A percentile compares a stretch with the other conserved stretches of the same genome.
These are phyloP conservation scores for Brachyrhaphis roseni DNA, from an alignment of 2,797 vertebrate species.

Conservation along the genomic window DNA sequence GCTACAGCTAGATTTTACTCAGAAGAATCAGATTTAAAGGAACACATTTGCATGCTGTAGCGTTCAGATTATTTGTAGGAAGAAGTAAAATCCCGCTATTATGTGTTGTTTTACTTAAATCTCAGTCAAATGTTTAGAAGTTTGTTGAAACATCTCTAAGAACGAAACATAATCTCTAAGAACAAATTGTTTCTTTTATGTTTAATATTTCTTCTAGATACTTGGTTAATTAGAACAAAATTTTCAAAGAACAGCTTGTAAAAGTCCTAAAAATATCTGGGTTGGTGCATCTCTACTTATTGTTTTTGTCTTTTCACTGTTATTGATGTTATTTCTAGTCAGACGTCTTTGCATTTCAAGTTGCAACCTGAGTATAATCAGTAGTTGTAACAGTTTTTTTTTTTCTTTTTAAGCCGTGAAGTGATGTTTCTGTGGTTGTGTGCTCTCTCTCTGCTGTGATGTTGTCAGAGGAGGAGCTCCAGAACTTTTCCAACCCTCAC, in stretches of 20 bases:
- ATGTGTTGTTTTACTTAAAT: not conserved
- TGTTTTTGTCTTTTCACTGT: slow-evolving; percentile 43
- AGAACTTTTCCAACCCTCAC: slow-evolving; percentile 86
- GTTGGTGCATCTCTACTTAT: slow-evolving; percentile 9
- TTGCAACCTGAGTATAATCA: slow-evolving; percentile 21
- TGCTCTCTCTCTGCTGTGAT: slow-evolving; percentile 69
- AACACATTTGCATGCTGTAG: not conserved
- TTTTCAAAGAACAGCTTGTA: not conserved
- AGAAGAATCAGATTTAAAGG: not conserved
- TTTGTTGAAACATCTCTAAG: not conserved
- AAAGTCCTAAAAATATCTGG: not conserved
- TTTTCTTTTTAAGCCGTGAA: slow-evolving; percentile 38
- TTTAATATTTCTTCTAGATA: not conserved
- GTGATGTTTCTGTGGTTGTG: slow-evolving; percentile 73
- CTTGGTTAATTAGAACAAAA: not conserved
- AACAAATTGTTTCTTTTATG: not conserved
- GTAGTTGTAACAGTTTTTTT: slow-evolving; percentile 33
- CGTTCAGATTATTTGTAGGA: not conserved
- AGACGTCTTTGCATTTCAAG: slow-evolving; percentile 39
- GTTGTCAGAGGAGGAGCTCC: slow-evolving; percentile 84
- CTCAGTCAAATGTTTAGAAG: not conserved
- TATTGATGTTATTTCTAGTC: slow-evolving; percentile 58
- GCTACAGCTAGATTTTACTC: not conserved
- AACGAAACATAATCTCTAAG: not conserved
- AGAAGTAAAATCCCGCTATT: not conserved